A percentile compares a stretch with the other conserved stretches of the same genome.
These are phyloP conservation scores for Gisinianus flammeolus DNA, from an alignment of 2,888 invertebrate genomes.

Conservation along the genomic window DNA sequence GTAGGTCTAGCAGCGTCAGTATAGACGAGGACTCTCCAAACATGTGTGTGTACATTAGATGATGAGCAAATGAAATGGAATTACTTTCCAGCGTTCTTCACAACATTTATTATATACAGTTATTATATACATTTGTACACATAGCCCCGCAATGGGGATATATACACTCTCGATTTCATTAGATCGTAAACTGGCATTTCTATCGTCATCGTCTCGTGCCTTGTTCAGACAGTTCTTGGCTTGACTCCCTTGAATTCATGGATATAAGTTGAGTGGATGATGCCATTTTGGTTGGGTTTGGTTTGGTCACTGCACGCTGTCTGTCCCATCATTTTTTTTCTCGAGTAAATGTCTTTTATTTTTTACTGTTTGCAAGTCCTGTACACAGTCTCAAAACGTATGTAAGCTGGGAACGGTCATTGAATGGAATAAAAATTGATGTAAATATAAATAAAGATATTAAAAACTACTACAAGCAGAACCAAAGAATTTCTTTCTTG, in stretches of 20 bases:
- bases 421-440: no score
- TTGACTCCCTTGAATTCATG: no score
- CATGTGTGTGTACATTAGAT: conserved; percentile 13
- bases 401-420: no score
- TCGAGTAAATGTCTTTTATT: no score
- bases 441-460: no score
- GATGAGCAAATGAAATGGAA: conserved; percentile 22
- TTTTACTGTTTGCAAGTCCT: no score
- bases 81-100: conserved; percentile 3
- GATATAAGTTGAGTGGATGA: neutral
- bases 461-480: no score
- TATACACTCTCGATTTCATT: neutral
- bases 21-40: neutral
- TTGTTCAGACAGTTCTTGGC: neutral
- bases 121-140: neutral
- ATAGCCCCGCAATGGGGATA: neutral
- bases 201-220: neutral
- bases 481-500: no score
- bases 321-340: neutral
- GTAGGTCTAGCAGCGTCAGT: no score
- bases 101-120: neutral
- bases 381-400: no score
- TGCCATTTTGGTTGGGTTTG: no score
- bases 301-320: no score
- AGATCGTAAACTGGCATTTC: conserved; percentile 11